Evolutionary conservation across 1,140 invertebrate genomes (phyloP), one percentile per base, ranked within the genome.

Genomic region (Magallana gigas): DNA sequence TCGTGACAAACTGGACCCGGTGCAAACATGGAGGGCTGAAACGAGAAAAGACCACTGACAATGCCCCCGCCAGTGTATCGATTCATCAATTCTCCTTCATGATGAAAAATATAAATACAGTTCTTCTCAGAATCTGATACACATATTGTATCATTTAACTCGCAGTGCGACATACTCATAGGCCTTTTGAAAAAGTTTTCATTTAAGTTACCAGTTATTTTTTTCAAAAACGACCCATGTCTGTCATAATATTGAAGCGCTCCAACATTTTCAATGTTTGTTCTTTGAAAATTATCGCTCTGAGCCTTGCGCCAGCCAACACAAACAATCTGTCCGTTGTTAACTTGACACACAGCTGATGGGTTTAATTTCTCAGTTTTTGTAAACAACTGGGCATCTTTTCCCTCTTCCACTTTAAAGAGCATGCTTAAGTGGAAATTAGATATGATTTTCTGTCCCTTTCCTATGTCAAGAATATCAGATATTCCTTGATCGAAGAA

Each of bases 1-100:
- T 83, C 81, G 48, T 83, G 81, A 56, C 57, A 57, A n/a, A 83
- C 57, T n/a, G 68, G 68, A 36, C 23, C 23, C 23, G 68, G 68
- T 1, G 68, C 68, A 76, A 76, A 76, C 9, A 76, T 23, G 68
- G 11, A 8, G 14, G 23, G 7, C 12, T 76, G 23, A 29, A 76
- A 76, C 29, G 36, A 76, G 12, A 76, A 36, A 23, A 36, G 68
- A 14, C 68, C 68, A 1, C 68, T 23, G 9, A 18, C 36, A 3
- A 29, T 11, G 14, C 23, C 4, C 9, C 81, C 57, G 14, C 81
- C 81, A 8, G 14, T 83, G 48, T 83, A 83, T 1, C 56, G 48
- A 16, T 58, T 56, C 18, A 57, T 18, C 9, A 83, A 58, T 14
- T 14, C 16, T 7, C 58, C 58, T 18, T 84, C 59, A 9, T 84